Conservation (phyloP, 2,113 vertebrate genomes). For the Ophthalmotilapia sp. region DNA sequence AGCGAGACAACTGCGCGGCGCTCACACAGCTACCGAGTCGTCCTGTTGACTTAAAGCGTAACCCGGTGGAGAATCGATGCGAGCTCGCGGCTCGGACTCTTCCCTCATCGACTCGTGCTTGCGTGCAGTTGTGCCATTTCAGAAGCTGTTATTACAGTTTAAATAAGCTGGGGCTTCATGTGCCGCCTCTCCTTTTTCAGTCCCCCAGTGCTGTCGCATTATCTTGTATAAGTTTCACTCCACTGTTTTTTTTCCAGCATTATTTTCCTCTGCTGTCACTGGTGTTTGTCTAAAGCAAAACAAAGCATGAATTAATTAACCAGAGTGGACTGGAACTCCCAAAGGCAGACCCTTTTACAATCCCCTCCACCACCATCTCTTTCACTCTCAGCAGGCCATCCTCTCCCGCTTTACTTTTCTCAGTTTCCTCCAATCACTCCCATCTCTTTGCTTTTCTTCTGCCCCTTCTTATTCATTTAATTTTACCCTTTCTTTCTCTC, state of each 20-base stretch:
- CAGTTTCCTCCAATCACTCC: slow-evolving; percentile 4
- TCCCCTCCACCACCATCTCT: slow-evolving; percentile 36
- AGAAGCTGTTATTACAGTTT: slow-evolving; percentile 49
- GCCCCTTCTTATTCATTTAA: background rate
- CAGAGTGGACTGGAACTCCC: slow-evolving; percentile 45
- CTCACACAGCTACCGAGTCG: background rate
- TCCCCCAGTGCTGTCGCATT: slow-evolving; percentile 5
- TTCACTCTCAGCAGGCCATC: slow-evolving; percentile 10
- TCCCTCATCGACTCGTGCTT: slow-evolving; percentile 46
- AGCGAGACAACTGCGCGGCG: background rate
- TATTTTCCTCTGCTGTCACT: slow-evolving; percentile 14
- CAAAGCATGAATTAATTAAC: slow-evolving; percentile 67
- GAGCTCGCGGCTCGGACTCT: background rate
- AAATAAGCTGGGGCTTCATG: slow-evolving; percentile 38
- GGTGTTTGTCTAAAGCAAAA: slow-evolving; percentile 46
- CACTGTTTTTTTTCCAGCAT: background rate
- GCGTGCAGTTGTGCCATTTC: slow-evolving; percentile 23
- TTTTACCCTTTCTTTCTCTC: background rate
- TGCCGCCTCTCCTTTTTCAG: background rate
- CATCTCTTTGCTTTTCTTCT: background rate
- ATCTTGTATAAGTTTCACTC: slow-evolving; percentile 5
- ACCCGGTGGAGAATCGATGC: slow-evolving; percentile 29
- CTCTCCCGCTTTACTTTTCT: background rate
- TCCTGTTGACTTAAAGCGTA: background rate
- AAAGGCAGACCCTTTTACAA: slow-evolving; percentile 22